Evolutionary conservation across 2,113 vertebrate species (phyloP).

Genomic region (Pantherophis guttatus): DNA sequence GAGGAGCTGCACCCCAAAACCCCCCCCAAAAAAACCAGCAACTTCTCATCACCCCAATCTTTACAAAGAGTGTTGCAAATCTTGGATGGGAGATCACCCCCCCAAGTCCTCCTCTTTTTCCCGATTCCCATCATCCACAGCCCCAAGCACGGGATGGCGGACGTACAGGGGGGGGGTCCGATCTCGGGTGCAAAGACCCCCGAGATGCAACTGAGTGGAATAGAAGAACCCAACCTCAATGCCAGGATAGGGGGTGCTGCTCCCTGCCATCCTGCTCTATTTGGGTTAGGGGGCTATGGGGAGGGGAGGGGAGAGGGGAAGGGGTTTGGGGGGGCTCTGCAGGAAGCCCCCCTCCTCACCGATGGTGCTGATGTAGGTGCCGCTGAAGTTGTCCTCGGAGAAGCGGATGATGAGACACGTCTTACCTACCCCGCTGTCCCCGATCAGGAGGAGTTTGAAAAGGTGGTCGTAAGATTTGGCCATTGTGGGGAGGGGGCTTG

Average conservation of each 20-base stretch:
- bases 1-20: neutral
- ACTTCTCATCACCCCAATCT: neutral
- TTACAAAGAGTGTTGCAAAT: neutral
- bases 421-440: slow-evolving; percentile 94
- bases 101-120: neutral
- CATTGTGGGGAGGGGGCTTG: slow-evolving; percentile 75
- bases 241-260: neutral
- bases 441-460: slow-evolving; percentile 95
- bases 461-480: slow-evolving; percentile 97
- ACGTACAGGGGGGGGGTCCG: neutral
- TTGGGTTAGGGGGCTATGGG: neutral
- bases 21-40: neutral
- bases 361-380: slow-evolving; percentile 93
- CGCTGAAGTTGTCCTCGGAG: slow-evolving; percentile 91
- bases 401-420: slow-evolving; percentile 94
- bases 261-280: neutral
- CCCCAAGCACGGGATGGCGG: neutral
- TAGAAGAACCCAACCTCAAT: neutral
- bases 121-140: neutral
- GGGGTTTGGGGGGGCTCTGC: neutral
- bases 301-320: neutral
- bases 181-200: neutral
- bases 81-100: neutral
- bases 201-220: neutral
- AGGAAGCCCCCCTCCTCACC: slow-evolving; percentile 69